Evolutionary conservation across 2,797 vertebrate genomes (phyloP).

Genomic region (Clarias platycephalus): DNA sequence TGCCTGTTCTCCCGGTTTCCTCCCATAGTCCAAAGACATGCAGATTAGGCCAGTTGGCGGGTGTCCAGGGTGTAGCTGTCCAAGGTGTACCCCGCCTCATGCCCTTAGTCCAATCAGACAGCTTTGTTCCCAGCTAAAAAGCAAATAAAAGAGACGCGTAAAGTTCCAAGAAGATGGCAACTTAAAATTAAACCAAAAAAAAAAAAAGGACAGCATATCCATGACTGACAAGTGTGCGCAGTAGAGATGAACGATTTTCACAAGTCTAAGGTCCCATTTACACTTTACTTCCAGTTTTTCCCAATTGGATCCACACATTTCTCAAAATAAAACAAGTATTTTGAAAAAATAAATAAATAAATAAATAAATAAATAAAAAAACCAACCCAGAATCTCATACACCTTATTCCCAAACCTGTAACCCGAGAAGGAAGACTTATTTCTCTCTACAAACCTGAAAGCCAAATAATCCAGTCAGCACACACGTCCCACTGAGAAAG

Average conservation of each 20-base stretch:
- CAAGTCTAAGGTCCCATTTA: conserved; percentile 18
- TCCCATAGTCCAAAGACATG: too few species aligned
- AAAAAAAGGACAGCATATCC: neutral
- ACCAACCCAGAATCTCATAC: neutral
- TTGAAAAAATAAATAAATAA: too few species aligned
- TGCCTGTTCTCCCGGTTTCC: too few species aligned
- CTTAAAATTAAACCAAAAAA: too few species aligned
- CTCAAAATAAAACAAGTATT: neutral
- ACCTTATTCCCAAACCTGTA: conserved; percentile 5
- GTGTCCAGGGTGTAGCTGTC: too few species aligned
- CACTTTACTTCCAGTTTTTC: conserved; percentile 25
- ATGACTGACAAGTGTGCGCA: conserved; percentile 7
- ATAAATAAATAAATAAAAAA: neutral
- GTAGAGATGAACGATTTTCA: conserved; percentile 16
- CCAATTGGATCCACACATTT: conserved; percentile 20
- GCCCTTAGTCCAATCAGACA: neutral
- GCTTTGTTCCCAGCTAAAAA: neutral
- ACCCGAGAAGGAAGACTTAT: neutral
- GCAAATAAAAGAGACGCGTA: neutral
- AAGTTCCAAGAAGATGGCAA: neutral
- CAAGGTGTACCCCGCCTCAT: too few species aligned
- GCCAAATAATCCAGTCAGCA: conserved; percentile 5
- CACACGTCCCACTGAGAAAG: neutral
- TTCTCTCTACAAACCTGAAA: neutral
- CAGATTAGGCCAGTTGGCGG: too few species aligned